Conservation (phyloP, 2,113 vertebrate genomes). For the Prionailurus bengalensis region DNA sequence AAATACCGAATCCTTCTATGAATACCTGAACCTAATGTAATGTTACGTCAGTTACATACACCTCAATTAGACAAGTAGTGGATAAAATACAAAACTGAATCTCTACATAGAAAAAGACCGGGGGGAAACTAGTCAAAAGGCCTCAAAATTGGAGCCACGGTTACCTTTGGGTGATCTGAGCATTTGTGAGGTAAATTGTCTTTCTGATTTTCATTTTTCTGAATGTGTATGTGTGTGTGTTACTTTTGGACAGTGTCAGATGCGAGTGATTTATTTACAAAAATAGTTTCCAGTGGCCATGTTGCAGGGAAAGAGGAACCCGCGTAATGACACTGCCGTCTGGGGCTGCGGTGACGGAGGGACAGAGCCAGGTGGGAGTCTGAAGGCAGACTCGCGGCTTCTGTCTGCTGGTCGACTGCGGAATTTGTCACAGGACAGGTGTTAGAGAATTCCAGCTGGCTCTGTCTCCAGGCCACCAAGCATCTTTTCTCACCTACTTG, state of each 20-base stretch:
- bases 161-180: no score
- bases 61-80: neutral
- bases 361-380: no score
- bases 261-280: neutral
- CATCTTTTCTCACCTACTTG: neutral
- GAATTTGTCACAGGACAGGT: rapidly evolving
- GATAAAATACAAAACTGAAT: neutral
- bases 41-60: no score
- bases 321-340: neutral
- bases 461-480: no score
- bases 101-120: neutral
- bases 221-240: neutral
- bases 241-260: no score
- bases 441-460: no score
- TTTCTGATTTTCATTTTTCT: neutral
- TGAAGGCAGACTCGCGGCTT: neutral
- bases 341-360: no score
- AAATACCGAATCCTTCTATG: no score
- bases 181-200: neutral
- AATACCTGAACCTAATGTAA: no score
- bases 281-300: neutral
- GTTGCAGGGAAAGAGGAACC: neutral
- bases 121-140: neutral
- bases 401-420: neutral
- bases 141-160: neutral